Base-by-base conservation (phyloP, 2,888 invertebrate species). In the Pseudoips prasinana region DNA sequence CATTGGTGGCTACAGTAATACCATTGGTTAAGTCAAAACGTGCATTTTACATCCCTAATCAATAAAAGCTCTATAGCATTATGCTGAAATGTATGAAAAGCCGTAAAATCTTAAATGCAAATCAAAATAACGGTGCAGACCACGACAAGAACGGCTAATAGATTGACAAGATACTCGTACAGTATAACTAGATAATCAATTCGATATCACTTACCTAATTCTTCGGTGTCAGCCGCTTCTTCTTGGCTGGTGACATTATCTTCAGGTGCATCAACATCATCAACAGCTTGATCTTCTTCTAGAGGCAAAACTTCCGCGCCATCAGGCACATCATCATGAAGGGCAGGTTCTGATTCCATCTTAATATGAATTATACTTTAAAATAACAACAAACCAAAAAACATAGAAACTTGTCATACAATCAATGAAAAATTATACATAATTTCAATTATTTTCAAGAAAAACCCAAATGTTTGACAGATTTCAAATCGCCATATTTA, bases 281-380 rank as follows among this genome's bases (percentile, higher is more conserved):
- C 85, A 53, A 56, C 48, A 51, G 64, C 58, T 61, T 77, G 77
- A 53, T 73, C 76, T 64, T 82, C 87, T 56, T 68, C 77, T 58
- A 78, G 61, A 58, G 81, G 79, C 44, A 73, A 82, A 57, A 80
- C 83, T 82, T 88, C 86, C 82, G 82, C 88, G 84, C 88, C 87
- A 83, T 87, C 87, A 50, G 78, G 63, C 50, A 72, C 68, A 62
- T 82, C 84, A 40, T 66, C 73, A 30, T 78, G 80, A 46, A 81
- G 61, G 40, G 71, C 76, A 29, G 82, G 73, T 52, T 89, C 84
- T 10, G 85, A 79, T 49, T 89, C 89, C 89, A 89, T 89, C 52
- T 64, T 33, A 35, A 17, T 10, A 39, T 50, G 37, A 46, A 38
- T 38, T 41, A 36, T 39, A 48, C 32, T 50, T 41, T 29, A 45